Conservation (phyloP, 92 coral and sea anemone species). For the Actinernus sp. region DNA sequence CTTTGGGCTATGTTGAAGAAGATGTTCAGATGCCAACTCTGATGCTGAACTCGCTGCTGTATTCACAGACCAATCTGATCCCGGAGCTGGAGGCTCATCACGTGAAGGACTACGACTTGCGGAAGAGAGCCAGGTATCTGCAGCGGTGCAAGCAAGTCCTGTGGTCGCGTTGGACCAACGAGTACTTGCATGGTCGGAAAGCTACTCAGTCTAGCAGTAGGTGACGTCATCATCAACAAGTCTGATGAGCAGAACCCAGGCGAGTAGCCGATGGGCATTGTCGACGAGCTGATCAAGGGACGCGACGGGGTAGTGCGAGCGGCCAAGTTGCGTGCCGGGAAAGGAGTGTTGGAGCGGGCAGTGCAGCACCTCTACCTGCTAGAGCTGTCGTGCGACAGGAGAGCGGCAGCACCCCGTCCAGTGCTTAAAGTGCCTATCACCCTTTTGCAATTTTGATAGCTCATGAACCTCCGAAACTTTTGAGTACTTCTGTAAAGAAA, state of each 20-base stretch:
- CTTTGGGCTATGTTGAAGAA: slow-evolving; percentile 15
- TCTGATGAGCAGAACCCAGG: slow-evolving; percentile 14
- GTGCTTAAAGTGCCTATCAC: too few species aligned
- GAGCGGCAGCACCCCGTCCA: neutral
- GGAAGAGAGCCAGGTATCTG: neutral
- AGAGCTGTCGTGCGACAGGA: slow-evolving; percentile 10
- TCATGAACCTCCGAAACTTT: too few species aligned
- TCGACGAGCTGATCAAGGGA: slow-evolving; percentile 31
- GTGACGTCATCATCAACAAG: slow-evolving; percentile 23
- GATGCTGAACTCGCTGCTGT: slow-evolving; percentile 10
- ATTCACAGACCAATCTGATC: slow-evolving; percentile 5
- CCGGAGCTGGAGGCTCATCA: slow-evolving; percentile 19
- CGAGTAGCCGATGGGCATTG: slow-evolving; percentile 36
- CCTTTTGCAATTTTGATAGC: too few species aligned
- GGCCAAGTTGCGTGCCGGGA: slow-evolving; percentile 18
- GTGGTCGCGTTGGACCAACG: slow-evolving; percentile 22
- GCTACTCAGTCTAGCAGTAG: neutral
- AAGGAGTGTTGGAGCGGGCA: slow-evolving; percentile 11
- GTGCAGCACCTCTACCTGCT: slow-evolving; percentile 31
- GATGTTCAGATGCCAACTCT: slow-evolving; percentile 16
- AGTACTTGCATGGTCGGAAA: slow-evolving; percentile 3
- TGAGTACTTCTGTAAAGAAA: too few species aligned
- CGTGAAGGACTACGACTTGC: slow-evolving; percentile 1
- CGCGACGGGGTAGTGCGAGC: slow-evolving; percentile 41
- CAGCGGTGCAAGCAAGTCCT: slow-evolving; percentile 12